These are phyloP conservation scores for Apolygus lucorum DNA, from an alignment of 1,140 invertebrate genomes.

Conservation along the genomic window DNA sequence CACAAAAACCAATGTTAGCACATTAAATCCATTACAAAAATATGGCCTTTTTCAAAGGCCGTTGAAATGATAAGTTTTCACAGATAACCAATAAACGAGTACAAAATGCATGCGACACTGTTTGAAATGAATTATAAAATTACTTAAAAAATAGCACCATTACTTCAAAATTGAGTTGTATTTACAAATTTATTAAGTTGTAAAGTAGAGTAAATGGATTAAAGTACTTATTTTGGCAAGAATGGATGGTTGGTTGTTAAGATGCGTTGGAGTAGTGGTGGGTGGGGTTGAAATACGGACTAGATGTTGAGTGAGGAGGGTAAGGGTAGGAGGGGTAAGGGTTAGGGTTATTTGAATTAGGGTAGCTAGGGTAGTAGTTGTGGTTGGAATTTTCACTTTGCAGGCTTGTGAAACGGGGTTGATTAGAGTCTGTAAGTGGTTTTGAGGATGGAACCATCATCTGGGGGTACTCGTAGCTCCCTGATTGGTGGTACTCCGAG, in stretches of 20 bases:
- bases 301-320: conserved; percentile 9
- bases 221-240: conserved; percentile 15
- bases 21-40: conserved; percentile 12
- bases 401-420: conserved; percentile 1
- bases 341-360: background rate
- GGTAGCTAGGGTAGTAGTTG: background rate
- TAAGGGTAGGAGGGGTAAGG: background rate
- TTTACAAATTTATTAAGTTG: conserved; percentile 14
- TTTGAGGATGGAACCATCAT: background rate
- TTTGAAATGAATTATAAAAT: conserved; percentile 15
- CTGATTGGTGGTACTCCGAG: background rate
- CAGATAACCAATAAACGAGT: conserved; percentile 4
- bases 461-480: background rate
- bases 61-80: conserved; percentile 4
- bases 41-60: conserved; percentile 10
- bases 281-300: conserved; percentile 6
- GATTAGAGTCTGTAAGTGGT: conserved; percentile 13
- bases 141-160: conserved; percentile 16
- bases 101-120: conserved; percentile 8
- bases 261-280: conserved; percentile 9
- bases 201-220: conserved; percentile 17
- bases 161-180: conserved; percentile 11
- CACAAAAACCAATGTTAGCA: conserved; percentile 4
- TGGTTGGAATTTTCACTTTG: conserved; percentile 7
- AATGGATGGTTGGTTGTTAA: conserved; percentile 13